Percentiles rank a stretch among this genome's conserved stretches.
phyloP scores from a whole-genome alignment of 2,113 vertebrate species.

The Notechis scutatus region DNA sequence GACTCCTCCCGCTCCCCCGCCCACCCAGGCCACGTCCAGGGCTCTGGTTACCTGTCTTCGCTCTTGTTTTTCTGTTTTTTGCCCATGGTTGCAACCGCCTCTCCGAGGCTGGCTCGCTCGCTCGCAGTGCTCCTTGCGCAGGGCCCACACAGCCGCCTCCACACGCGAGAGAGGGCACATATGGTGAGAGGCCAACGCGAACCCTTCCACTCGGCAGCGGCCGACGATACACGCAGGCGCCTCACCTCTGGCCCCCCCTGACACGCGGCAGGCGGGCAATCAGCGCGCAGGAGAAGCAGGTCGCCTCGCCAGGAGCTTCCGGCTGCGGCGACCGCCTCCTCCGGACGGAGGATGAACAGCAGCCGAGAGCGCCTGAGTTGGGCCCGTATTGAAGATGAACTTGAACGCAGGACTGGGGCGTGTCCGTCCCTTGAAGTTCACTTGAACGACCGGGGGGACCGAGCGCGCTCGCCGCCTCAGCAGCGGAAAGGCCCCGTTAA shows the following conservation, averaged over 20 bases:
- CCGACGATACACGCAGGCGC: conserved; percentile 21
- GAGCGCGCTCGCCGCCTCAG: not conserved
- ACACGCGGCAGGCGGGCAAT: not conserved
- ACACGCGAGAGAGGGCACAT: conserved; percentile 46
- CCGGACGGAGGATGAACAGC: not conserved
- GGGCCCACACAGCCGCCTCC: conserved; percentile 11
- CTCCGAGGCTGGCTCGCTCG: not conserved
- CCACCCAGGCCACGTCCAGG: not conserved
- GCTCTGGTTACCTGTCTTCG: conserved; percentile 71
- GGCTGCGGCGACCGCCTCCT: not conserved
- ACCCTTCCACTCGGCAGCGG: not conserved
- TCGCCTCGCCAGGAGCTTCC: no score
- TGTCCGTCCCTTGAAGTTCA: not conserved
- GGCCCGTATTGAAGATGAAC: not conserved
- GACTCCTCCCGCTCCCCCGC: not conserved
- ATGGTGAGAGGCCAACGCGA: conserved; percentile 26
- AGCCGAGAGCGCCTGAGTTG: not conserved
- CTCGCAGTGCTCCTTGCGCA: not conserved
- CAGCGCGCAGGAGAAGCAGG: not conserved
- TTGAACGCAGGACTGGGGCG: not conserved
- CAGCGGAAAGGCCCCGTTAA: not conserved
- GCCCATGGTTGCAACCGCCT: conserved; percentile 63
- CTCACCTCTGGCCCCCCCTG: not conserved
- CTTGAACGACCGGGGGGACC: not conserved
- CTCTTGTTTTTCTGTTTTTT: conserved; percentile 81